These are phyloP conservation scores for Euplexia lucipara DNA, from an alignment of 2,888 invertebrate species.

Conservation along the genomic window DNA sequence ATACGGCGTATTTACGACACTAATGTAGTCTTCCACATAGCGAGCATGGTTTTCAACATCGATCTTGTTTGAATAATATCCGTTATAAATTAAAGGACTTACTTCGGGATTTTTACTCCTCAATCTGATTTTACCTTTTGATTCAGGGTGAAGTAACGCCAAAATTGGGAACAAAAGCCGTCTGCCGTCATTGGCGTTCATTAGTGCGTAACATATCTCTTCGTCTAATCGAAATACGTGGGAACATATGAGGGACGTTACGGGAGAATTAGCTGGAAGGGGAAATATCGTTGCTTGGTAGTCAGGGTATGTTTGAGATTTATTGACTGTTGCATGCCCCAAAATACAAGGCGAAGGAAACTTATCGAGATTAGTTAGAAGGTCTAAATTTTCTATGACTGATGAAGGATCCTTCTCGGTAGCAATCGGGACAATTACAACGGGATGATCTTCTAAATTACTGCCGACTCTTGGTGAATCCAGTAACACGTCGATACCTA, in stretches of 20 bases:
- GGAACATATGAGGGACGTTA: slow-evolving; percentile 63
- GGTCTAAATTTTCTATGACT: slow-evolving; percentile 61
- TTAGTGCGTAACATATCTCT: slow-evolving; percentile 62
- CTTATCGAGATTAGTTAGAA: slow-evolving; percentile 52
- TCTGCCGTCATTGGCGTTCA: slow-evolving; percentile 51
- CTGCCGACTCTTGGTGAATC: slow-evolving; percentile 74
- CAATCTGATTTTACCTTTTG: slow-evolving; percentile 70
- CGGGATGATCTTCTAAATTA: slow-evolving; percentile 74
- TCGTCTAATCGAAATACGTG: slow-evolving; percentile 53
- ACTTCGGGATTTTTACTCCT: slow-evolving; percentile 64
- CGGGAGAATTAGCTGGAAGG: slow-evolving; percentile 59
- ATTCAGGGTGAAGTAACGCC: slow-evolving; percentile 69
- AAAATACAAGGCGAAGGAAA: slow-evolving; percentile 69
- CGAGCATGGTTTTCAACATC: slow-evolving; percentile 68
- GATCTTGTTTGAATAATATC: slow-evolving; percentile 62
- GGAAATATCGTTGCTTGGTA: slow-evolving; percentile 70
- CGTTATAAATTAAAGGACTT: slow-evolving; percentile 64
- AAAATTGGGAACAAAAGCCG: slow-evolving; percentile 58
- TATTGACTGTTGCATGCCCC: slow-evolving; percentile 70
- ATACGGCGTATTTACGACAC: slow-evolving; percentile 66
- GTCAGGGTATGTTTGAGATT: slow-evolving; percentile 70
- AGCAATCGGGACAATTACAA: slow-evolving; percentile 62
- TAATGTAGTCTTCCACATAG: slow-evolving; percentile 64
- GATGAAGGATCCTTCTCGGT: slow-evolving; percentile 55
- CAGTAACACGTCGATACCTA: slow-evolving; percentile 68